Percentiles rank a stretch among this genome's conserved stretches.
Conservation (phyloP, 2,113 vertebrate genomes). For the Penelope pileata region DNA sequence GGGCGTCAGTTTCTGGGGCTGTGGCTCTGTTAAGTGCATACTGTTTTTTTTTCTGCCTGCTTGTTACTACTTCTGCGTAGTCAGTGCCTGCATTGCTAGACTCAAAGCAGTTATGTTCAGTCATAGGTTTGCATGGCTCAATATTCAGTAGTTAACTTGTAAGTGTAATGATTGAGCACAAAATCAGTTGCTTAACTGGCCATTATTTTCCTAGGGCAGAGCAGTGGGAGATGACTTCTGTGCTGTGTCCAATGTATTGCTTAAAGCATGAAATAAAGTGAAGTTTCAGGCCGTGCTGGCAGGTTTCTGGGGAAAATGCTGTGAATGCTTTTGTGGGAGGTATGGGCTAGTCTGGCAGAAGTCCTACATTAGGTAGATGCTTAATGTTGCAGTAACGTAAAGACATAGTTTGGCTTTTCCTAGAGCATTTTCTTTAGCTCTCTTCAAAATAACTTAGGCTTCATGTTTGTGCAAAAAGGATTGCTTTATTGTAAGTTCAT, state of each 20-base stretch:
- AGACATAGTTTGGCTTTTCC: neutral
- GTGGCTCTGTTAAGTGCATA: neutral
- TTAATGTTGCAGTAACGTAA: neutral
- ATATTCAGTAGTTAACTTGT: neutral
- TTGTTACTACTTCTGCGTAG: neutral
- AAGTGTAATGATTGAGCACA: too few species aligned
- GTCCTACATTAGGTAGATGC: neutral
- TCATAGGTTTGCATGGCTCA: neutral
- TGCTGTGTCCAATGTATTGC: neutral
- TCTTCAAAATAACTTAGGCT: neutral
- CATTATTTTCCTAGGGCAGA: fast-evolving
- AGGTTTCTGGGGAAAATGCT: neutral
- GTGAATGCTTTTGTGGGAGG: neutral
- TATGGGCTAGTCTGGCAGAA: neutral
- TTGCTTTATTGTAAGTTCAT: neutral
- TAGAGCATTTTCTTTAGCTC: neutral
- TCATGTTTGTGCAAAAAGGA: neutral
- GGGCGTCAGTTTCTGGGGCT: neutral
- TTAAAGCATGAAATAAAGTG: neutral
- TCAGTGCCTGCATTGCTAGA: neutral
- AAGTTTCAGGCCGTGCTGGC: neutral
- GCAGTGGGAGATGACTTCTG: neutral
- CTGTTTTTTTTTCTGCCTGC: neutral
- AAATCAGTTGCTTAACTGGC: neutral
- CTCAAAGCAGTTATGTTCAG: neutral